Percentiles rank a stretch among this genome's conserved stretches.
phyloP scores from a whole-genome alignment of 1,140 invertebrate genomes.

The Wasmannia auropunctata region DNA sequence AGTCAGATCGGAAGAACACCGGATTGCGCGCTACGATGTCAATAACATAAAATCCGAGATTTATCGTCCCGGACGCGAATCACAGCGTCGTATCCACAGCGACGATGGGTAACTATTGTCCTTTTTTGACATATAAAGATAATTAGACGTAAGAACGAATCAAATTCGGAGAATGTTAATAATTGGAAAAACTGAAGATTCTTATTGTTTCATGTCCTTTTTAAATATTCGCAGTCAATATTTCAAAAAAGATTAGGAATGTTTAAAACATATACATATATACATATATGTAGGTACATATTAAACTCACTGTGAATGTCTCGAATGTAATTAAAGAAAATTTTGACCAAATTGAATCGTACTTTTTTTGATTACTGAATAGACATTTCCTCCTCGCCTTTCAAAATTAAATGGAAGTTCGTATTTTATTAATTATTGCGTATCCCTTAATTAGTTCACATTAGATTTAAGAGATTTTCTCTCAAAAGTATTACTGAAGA shows the following conservation, averaged over 20 bases:
- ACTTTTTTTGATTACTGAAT: not conserved
- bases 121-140: not conserved
- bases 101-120: not conserved
- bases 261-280: not conserved
- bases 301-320: not conserved
- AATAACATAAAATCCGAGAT: not conserved
- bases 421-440: not conserved
- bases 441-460: not conserved
- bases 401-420: not conserved
- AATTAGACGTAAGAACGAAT: not conserved
- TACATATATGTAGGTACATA: not conserved
- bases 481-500: not conserved
- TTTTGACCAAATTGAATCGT: not conserved
- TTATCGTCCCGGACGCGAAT: not conserved
- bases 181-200: not conserved
- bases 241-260: not conserved
- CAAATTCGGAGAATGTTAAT: not conserved
- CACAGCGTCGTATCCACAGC: not conserved
- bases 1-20: not conserved
- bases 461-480: not conserved
- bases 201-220: not conserved
- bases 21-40: not conserved
- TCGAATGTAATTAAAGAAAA: not conserved
- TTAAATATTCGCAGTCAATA: not conserved
- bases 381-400: not conserved